These are phyloP conservation scores for Lanius collurio DNA, from an alignment of 2,113 vertebrate genomes.

Conservation along the genomic window DNA sequence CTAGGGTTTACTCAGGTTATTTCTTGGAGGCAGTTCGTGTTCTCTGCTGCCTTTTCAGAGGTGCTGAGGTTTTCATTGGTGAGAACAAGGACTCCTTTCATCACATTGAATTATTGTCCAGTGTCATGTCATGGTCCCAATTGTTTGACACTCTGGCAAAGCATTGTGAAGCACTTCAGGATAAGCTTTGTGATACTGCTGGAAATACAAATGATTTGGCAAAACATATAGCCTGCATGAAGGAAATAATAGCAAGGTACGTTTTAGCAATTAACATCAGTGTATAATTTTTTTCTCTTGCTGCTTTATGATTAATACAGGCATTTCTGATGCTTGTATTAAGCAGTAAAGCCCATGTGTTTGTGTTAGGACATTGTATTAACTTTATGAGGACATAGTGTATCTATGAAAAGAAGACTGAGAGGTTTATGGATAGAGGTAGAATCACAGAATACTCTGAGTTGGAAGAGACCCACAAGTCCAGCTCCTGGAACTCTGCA, in stretches of 20 bases:
- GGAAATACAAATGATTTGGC: neutral
- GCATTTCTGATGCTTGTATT: neutral
- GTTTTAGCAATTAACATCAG: neutral
- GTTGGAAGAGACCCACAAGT: neutral
- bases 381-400: neutral
- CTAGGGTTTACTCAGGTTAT: neutral
- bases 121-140: fast-evolving
- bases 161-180: neutral
- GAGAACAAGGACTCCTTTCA: neutral
- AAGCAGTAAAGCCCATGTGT: neutral
- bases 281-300: neutral
- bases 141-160: neutral
- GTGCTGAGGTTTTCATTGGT: neutral
- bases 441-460: neutral
- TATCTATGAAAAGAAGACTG: neutral
- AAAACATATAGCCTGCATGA: neutral
- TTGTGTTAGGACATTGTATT: neutral
- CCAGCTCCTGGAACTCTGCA: neutral
- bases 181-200: neutral
- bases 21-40: neutral
- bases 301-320: neutral
- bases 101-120: neutral
- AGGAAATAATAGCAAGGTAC: neutral
- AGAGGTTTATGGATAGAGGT: neutral
- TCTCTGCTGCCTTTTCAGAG: neutral